Evolutionary conservation across 2,797 vertebrate genomes (phyloP), one percentile per base, ranked within the genome.

Genomic region (Gallirallus australis): DNA sequence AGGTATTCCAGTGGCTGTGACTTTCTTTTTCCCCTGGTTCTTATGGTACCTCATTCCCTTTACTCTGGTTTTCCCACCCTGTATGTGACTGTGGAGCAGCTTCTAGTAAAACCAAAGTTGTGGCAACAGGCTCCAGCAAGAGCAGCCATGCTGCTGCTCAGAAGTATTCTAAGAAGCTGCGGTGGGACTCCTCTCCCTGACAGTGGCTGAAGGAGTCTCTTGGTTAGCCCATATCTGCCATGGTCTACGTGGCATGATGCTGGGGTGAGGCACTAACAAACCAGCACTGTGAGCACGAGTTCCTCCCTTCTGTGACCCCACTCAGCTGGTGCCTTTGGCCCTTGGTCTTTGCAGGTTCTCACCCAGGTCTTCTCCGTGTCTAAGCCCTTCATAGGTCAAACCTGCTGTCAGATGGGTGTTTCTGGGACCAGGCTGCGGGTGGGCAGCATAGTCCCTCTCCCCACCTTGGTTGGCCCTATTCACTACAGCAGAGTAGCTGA

Each of bases 1-100:
- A 99, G 99, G 99, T 99, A 99, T 98, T 98, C 96, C 92, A 68
- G 7, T 33, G 23, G 35, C 60, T 33, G 31, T 59, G 85, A 54
- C 72, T 57, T 68, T 40, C 45, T 66, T 68, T 82, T 42, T 42
- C n/a, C 56, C 50, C 53, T 25, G 71, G 83, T 82, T 89, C 61
- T 69, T 83, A 27, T 17, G 35, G 73, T 60, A 76, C 48, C 4
- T 85, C 56, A 53, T 92, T 79, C 60, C 72, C 75, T 93, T 37
- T 94, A 75, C 54, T 66, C 68, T 92, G 82, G 35, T 96, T 61
- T 27, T 40, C 60, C 82, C 24, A 18, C 39, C 64, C 82, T 39
- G 0, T 78, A 53, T 37, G 57, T 31, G 69, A 73, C 33, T 76
- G 50, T 69, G 73, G 82, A 93, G 63, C 60, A 80, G 68, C 39